Evolutionary conservation across 2,797 vertebrate genomes (phyloP), one percentile per base, ranked within the genome.

Genomic region (Rhinatrema bivittatum): DNA sequence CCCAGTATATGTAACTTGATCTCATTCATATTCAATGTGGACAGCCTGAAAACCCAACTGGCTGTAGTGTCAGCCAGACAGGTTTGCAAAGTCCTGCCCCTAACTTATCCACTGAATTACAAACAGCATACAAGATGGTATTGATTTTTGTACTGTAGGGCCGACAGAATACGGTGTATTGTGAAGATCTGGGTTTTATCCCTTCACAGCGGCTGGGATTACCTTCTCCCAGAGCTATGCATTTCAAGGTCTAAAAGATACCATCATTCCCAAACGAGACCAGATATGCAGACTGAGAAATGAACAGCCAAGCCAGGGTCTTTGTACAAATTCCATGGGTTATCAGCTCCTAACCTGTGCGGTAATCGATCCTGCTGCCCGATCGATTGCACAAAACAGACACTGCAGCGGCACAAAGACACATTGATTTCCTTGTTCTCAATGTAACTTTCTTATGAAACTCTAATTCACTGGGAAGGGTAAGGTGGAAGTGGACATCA

Each of bases 321-420:
- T 50, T 53, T 36, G 29, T 25, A 19, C 4, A 48, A 36, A 71
- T 27, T 16, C 6, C 3, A 31, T 20, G 46, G 63, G 62, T 72
- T 76, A 73, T 71, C 61, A 11, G 52, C 47, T 32, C 46, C 40
- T 63, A 46, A 46, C 60, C 48, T 31, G 26, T 38, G 48, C n/a
- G 30, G 67, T 62, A 78, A 77, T 67, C 55, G 39, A 71, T 69
- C 56, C 62, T 25, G 17, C 39, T 44, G 32, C 55, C 57, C 40
- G 62, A 79, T 58, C 65, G 53, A 45, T 60, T 66, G 47, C 53
- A 50, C 25, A 25, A 28, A 55, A 71, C 46, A 58, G 67, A 62
- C 53, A 30, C 29, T 38, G 42, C 25, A 48, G 31, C 7, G 33
- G 42, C 39, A 76, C 76, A 82, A 78, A 68, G 58, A 43, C 60